Evolutionary conservation across 2,113 vertebrate genomes (phyloP), one percentile per base, ranked within the genome.

Genomic region (Theristicus caerulescens): DNA sequence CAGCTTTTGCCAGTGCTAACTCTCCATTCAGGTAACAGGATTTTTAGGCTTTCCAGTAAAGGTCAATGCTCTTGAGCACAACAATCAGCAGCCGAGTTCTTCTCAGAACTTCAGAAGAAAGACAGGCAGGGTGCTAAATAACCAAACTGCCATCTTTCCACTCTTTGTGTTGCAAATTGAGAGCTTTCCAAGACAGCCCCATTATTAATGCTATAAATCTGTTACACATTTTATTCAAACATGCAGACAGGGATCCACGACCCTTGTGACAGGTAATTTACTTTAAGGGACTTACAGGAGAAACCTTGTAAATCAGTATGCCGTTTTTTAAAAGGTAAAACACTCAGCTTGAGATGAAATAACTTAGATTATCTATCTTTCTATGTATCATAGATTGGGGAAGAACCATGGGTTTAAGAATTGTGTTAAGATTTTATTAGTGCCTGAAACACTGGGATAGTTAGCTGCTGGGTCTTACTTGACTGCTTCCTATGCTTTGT

Each of bases 221-320:
- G 69, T 34, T 89, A 74, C 65, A 69, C 55, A 0, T 95, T 94
- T 93, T 94, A 97, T 92, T 94, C 96, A 95, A 96, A 96, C 94
- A 95, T 67, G 67, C 85, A 94, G 86, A 93, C 96, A 94, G 70
- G 91, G 93, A 92, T 80, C 93, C 93, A 73, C 59, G 31, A 91
- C 77, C 90, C 77, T 65, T 67, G 54, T 94, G 97, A 97, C 93
- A 97, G 86, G 83, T 91, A 91, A 93, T 96, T 97, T 94, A 94
- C 95, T 96, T 90, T 73, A 95, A 94, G 66, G 76, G 88, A 94
- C 95, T 96, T 73, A 61, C 46, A 92, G 62, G 17, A 96, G 67
- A 95, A 96, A 95, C 84, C 79, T 64, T 92, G 70, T 97, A 97
- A 97, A 96, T 97, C 97, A 96, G 85, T 90, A 86, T 90, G 86